Base-by-base conservation (phyloP, 2,113 vertebrate species). In the Amia ocellicauda region DNA sequence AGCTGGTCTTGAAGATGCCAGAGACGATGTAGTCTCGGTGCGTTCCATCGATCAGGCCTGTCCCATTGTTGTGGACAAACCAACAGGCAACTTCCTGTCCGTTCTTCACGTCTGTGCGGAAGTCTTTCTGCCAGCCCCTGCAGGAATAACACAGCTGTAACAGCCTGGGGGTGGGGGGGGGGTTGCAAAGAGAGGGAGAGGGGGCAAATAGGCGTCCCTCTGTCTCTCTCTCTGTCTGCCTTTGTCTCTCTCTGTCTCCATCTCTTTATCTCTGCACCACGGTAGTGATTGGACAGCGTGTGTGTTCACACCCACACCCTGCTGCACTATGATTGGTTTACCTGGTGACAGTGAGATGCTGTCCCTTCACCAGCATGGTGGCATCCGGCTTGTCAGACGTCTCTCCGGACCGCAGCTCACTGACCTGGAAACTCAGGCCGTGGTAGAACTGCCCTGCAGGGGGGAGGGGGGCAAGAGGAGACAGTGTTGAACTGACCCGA, bases 61-160 rank as follows among this genome's bases (percentile, higher is more conserved):
- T 80, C 36, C 93, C 95, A 0, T 95, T 95, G 72, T 82, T 80
- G 69, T 97, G 94, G 73, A 98, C 66, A 16, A 98, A 96, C 95
- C 96, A 99, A 77, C 96, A 98, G 36, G 84, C 78, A 22, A 98
- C 62, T 3, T 88, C 84, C 0, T 69, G 60, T 1, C 94, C 93
- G 0, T 80, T 63, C 2, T 69, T 76, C 1, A 79, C 31, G 20
- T 95, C 83, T 9, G 57, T 76, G 53, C 84, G 82, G 80, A 91
- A 98, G 81, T 99, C 94, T 81, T 87, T 93, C 82, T 99, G 92
- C 87, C 88, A 93, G 63, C 96, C 94, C 83, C 96, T 99, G 84
- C 36, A 49, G 45, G 69, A 22, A 26, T 49, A 22, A 9, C 4
- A 19, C 31, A 36, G 31, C 31, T 36, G 31, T 36, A 11, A 5